Percentiles rank a stretch among this genome's conserved stretches.
phyloP scores from a whole-genome alignment of 2,797 vertebrate genomes.

The Semotilus atromaculatus region DNA sequence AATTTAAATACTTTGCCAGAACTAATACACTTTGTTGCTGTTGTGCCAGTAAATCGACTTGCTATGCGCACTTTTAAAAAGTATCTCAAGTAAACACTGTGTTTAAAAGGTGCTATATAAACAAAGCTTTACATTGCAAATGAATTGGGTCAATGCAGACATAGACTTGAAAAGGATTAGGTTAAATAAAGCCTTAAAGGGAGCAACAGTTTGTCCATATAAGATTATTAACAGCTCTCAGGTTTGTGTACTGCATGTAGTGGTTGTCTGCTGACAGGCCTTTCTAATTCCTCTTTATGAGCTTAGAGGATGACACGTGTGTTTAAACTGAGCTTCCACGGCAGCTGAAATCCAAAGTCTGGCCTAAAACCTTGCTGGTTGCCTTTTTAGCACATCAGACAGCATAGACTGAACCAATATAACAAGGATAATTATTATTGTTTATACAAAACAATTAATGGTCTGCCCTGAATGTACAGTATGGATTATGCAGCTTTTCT shows the following conservation, averaged over 20 bases:
- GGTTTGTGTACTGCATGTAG: conserved; percentile 39
- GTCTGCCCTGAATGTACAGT: not conserved
- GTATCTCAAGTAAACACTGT: no score
- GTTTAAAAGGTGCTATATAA: not conserved
- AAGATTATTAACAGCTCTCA: conserved; percentile 66
- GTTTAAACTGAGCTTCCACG: conserved; percentile 45
- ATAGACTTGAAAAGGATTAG: conserved; percentile 7
- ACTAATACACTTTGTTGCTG: not conserved
- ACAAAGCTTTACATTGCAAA: not conserved
- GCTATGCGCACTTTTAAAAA: no score
- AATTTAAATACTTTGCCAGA: not conserved
- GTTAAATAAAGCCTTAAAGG: conserved; percentile 60
- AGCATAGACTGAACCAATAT: not conserved
- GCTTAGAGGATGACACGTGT: conserved; percentile 65
- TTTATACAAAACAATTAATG: conserved; percentile 2
- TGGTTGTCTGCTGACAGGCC: conserved; percentile 55
- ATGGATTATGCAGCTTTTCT: not conserved
- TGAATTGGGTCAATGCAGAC: not conserved
- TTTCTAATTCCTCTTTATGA: conserved; percentile 69
- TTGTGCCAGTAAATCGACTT: not conserved
- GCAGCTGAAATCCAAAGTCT: conserved; percentile 20
- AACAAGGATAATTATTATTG: not conserved
- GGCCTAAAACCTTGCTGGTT: not conserved
- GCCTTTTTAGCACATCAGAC: conserved; percentile 1
- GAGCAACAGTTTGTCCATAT: conserved; percentile 11